phyloP scores from a whole-genome alignment of 2,113 vertebrate genomes.

The Hemiprocne comata region DNA sequence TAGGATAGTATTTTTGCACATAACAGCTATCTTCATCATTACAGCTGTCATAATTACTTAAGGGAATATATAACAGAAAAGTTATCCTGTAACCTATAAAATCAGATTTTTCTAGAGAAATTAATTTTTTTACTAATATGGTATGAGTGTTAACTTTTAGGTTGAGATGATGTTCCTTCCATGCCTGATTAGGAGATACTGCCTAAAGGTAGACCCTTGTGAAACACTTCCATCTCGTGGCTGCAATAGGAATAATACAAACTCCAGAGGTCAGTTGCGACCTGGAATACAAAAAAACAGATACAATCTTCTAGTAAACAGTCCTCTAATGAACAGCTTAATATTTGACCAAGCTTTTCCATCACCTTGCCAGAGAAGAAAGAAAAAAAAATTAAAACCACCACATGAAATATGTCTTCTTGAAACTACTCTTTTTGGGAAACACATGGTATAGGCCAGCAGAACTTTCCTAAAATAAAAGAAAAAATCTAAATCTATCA shows the following conservation, averaged over 20 bases:
- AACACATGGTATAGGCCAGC: background rate
- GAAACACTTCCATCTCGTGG: conserved; percentile 71
- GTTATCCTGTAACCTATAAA: background rate
- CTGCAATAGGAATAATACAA: background rate
- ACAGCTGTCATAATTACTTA: background rate
- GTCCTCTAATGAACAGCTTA: background rate
- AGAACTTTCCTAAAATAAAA: background rate
- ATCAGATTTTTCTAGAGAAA: background rate
- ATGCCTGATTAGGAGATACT: background rate
- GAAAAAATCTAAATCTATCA: background rate
- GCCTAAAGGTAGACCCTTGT: background rate
- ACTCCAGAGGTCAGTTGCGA: background rate
- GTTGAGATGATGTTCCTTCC: background rate
- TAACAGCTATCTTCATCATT: background rate
- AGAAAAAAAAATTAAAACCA: background rate
- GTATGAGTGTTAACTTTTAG: background rate
- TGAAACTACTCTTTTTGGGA: background rate
- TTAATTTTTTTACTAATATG: background rate
- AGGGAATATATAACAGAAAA: rapidly evolving
- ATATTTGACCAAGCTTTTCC: background rate
- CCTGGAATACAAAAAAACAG: rapidly evolving
- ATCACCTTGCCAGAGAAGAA: background rate
- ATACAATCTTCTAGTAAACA: background rate
- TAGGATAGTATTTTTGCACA: background rate
- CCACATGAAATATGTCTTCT: background rate